Conservation (phyloP, 2,888 invertebrate genomes). For the Hirtodrosophila alboralis region DNA sequence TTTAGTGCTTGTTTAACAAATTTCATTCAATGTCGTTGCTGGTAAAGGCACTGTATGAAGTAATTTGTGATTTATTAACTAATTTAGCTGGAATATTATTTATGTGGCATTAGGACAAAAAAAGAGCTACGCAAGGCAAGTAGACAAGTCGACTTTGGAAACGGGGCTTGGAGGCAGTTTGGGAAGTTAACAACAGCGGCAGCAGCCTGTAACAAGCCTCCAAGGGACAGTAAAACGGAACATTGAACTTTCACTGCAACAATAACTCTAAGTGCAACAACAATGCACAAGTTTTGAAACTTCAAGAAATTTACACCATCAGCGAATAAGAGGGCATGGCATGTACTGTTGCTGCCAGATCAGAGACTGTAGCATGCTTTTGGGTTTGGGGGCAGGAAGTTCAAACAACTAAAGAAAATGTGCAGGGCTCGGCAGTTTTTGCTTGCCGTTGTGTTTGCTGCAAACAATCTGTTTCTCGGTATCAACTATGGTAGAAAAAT, state of each 20-base stretch:
- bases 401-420: conserved; percentile 70
- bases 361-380: conserved; percentile 22
- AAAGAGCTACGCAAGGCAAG: conserved; percentile 1
- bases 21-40: not conserved
- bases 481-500: conserved; percentile 67
- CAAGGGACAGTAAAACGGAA: conserved; percentile 48
- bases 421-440: conserved; percentile 67
- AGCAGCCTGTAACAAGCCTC: conserved; percentile 27
- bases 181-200: conserved; percentile 38
- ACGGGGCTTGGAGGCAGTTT: not conserved
- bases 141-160: conserved; percentile 22
- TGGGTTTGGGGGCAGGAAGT: conserved; percentile 47
- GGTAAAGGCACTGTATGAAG: not conserved
- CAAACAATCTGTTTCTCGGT: conserved; percentile 76
- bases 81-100: conserved; percentile 68
- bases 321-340: conserved; percentile 67
- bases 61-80: conserved; percentile 68
- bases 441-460: conserved; percentile 47
- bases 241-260: conserved; percentile 54
- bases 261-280: conserved; percentile 49
- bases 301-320: conserved; percentile 80
- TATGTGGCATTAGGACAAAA: conserved; percentile 32
- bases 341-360: conserved; percentile 30
- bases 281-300: conserved; percentile 71
- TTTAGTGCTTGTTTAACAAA: no score